Conservation (phyloP, 2,888 invertebrate species). For the Cheilosia pagana region DNA sequence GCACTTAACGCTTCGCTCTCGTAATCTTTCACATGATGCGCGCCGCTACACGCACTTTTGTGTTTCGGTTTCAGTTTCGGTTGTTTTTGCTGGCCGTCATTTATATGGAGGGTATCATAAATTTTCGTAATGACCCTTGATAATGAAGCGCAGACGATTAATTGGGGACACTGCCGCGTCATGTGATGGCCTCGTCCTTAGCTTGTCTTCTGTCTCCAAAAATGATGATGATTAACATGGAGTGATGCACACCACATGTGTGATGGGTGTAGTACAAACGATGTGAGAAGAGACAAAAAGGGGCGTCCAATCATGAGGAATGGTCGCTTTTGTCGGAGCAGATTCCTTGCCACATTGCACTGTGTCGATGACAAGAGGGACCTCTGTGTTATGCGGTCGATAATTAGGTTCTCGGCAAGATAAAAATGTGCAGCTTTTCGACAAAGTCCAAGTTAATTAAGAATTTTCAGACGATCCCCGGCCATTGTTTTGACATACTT, state of each 20-base stretch:
- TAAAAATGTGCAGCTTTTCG: constrained; percentile 57
- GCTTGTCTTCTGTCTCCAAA: constrained; percentile 15
- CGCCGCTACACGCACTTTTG: constrained; percentile 62
- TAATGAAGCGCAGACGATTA: constrained; percentile 74
- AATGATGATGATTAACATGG: constrained; percentile 29
- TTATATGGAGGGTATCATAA: constrained; percentile 53
- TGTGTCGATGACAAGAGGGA: constrained; percentile 47
- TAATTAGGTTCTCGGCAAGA: constrained; percentile 54
- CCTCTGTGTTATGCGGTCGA: constrained; percentile 44
- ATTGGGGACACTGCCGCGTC: constrained; percentile 64
- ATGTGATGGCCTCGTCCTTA: constrained; percentile 20
- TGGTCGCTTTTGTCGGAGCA: constrained; percentile 39
- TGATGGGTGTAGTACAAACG: constrained; percentile 1
- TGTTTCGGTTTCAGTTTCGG: constrained; percentile 17
- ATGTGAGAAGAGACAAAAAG: not conserved
- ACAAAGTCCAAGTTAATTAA: constrained; percentile 56
- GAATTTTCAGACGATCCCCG: constrained; percentile 40
- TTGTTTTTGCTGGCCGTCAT: constrained; percentile 15
- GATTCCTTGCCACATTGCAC: constrained; percentile 46
- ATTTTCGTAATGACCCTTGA: constrained; percentile 72
- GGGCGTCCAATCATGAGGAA: constrained; percentile 22
- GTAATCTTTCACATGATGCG: constrained; percentile 68
- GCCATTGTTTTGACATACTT: constrained; percentile 39
- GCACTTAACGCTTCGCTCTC: constrained; percentile 67
- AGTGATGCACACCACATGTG: constrained; percentile 33